Percentiles rank a stretch among this genome's conserved stretches.
These are phyloP conservation scores for Percina caprodes DNA, from an alignment of 2,113 vertebrate species.

Conservation along the genomic window DNA sequence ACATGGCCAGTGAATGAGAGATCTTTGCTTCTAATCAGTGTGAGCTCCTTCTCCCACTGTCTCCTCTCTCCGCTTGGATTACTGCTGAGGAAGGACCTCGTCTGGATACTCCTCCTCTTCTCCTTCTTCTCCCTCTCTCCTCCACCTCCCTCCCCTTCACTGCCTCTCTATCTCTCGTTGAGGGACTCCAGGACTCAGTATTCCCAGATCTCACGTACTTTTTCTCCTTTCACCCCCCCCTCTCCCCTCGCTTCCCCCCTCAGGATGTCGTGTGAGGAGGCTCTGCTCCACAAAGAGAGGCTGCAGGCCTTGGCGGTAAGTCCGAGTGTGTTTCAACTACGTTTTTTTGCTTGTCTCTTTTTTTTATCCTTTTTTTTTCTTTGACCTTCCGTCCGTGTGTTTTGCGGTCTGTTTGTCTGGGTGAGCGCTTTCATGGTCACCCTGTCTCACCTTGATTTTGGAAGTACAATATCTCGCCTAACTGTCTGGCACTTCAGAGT, in stretches of 20 bases:
- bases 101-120: constrained; percentile 58
- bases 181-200: constrained; percentile 46
- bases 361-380: constrained; percentile 45
- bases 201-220: constrained; percentile 67
- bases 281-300: constrained; percentile 96
- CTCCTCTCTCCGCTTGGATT: constrained; percentile 79
- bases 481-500: constrained; percentile 30
- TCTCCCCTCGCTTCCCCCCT: constrained; percentile 84
- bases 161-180: constrained; percentile 31
- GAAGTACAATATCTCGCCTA: constrained; percentile 8
- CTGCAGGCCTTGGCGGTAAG: constrained; percentile 99
- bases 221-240: constrained; percentile 66
- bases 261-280: constrained; percentile 99
- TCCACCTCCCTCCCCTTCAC: constrained; percentile 31
- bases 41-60: constrained; percentile 61
- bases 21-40: constrained; percentile 79
- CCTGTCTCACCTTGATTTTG: background rate
- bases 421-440: background rate
- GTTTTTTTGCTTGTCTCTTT: constrained; percentile 67
- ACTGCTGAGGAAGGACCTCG: constrained; percentile 70
- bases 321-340: constrained; percentile 76
- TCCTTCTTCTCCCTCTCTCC: constrained; percentile 36
- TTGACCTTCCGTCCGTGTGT: constrained; percentile 38
- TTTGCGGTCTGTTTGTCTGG: constrained; percentile 20
- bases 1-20: constrained; percentile 88